phyloP scores from a whole-genome alignment of 2,888 invertebrate species.

The Acrobasis suavella region DNA sequence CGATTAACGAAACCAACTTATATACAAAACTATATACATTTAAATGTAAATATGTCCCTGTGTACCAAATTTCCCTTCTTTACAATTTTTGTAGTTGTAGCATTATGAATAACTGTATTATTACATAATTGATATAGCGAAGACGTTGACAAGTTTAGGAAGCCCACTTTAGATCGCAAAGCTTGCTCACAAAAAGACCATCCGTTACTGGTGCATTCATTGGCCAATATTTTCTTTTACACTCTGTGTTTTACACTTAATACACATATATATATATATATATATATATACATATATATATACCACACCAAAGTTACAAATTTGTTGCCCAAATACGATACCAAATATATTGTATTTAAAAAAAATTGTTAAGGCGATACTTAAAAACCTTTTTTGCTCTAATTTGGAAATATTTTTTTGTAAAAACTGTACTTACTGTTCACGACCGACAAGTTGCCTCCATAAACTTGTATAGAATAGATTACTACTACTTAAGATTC shows the following conservation, averaged over 20 bases:
- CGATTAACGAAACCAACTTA: conserved; percentile 69
- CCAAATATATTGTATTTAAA: no score
- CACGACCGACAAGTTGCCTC: not conserved
- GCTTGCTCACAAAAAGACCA: conserved; percentile 7
- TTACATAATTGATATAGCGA: conserved; percentile 34
- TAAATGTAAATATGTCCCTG: conserved; percentile 74
- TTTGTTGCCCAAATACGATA: no score
- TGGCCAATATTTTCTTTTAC: not conserved
- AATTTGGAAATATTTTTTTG: no score
- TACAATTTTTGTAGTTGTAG: conserved; percentile 78
- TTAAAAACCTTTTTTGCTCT: no score
- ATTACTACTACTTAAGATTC: not conserved
- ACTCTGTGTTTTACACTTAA: no score
- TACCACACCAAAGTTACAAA: no score
- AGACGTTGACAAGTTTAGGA: conserved; percentile 32
- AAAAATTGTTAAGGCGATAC: no score
- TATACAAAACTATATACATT: conserved; percentile 76
- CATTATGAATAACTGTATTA: conserved; percentile 37
- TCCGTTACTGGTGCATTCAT: not conserved
- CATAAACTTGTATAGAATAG: not conserved
- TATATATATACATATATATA: no score
- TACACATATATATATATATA: no score
- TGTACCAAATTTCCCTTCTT: conserved; percentile 81
- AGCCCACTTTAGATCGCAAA: conserved; percentile 28
- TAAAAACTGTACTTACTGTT: not conserved